phyloP scores from a whole-genome alignment of 1,140 invertebrate species.

The Scaptomyza graminum region DNA sequence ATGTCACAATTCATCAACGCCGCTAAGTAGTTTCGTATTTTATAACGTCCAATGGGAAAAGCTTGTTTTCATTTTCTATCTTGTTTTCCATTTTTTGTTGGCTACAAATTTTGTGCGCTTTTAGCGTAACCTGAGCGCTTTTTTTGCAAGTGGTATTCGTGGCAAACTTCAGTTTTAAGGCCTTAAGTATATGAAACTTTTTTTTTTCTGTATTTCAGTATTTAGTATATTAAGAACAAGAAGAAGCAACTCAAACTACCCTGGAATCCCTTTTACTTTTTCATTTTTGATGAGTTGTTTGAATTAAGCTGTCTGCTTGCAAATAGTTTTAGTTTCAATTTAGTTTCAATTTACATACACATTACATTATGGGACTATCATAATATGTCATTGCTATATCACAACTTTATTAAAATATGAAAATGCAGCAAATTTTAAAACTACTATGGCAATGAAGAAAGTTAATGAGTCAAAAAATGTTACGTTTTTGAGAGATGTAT shows the following conservation, averaged over 20 bases:
- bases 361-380: too few species aligned
- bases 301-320: too few species aligned
- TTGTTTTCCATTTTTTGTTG: conserved; percentile 14
- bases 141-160: conserved; percentile 26
- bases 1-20: conserved; percentile 70
- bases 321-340: too few species aligned
- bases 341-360: conserved; percentile 6
- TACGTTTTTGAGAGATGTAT: too few species aligned
- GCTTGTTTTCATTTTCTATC: conserved; percentile 9
- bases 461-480: too few species aligned
- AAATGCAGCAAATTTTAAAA: background rate
- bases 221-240: background rate
- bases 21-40: conserved; percentile 62
- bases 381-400: conserved; percentile 13
- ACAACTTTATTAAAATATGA: background rate
- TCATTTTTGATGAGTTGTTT: background rate
- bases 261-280: background rate
- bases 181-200: too few species aligned
- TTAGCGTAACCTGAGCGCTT: conserved; percentile 53
- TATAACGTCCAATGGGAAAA: conserved; percentile 29
- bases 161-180: background rate
- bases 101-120: conserved; percentile 43
- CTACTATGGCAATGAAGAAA: background rate
- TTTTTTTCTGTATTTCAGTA: too few species aligned
- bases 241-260: background rate